phyloP scores from a whole-genome alignment of 2,797 vertebrate species.

The Alauda arvensis region DNA sequence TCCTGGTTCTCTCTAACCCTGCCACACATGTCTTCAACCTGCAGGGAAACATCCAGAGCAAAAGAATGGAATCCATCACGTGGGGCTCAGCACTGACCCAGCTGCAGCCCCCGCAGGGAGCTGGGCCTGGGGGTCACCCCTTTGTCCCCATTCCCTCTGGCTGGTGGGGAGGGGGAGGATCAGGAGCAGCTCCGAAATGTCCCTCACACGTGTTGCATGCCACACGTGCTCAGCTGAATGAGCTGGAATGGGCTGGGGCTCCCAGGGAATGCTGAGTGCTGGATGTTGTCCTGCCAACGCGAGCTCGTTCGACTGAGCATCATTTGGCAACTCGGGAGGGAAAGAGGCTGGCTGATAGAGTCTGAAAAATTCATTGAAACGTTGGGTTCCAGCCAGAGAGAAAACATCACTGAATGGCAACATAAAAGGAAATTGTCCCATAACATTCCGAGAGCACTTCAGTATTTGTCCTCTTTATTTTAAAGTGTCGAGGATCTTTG shows the following conservation, averaged over 20 bases:
- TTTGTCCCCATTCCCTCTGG: background rate
- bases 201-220: fast-evolving
- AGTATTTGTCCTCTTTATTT: constrained; percentile 62
- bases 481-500: constrained; percentile 42
- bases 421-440: constrained; percentile 61
- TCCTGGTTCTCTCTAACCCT: fast-evolving
- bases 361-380: constrained; percentile 41
- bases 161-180: background rate
- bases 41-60: background rate
- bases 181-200: fast-evolving
- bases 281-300: background rate
- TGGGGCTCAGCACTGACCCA: background rate
- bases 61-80: background rate
- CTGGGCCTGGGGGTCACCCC: too few species aligned
- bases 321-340: constrained; percentile 18
- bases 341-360: constrained; percentile 1
- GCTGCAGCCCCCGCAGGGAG: fast-evolving
- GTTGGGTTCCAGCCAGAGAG: constrained; percentile 47
- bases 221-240: background rate
- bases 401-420: constrained; percentile 38
- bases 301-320: background rate
- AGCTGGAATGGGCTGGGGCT: background rate
- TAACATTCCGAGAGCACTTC: constrained; percentile 51
- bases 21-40: fast-evolving
- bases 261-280: background rate